Evolutionary conservation across 2,888 invertebrate genomes (phyloP).

Genomic region (Sinotaia quadrata): DNA sequence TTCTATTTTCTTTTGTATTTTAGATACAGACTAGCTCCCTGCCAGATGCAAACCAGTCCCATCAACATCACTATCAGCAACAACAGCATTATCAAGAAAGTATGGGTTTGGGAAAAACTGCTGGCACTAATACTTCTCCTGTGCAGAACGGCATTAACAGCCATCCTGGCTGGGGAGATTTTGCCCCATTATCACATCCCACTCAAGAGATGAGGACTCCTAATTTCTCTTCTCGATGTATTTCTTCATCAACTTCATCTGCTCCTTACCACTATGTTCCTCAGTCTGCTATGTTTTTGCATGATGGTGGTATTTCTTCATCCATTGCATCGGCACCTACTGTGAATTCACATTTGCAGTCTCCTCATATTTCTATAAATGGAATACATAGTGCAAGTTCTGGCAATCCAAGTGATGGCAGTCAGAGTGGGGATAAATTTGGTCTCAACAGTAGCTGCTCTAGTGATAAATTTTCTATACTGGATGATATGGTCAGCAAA

Average conservation of each 20-base stretch:
- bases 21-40: constrained; percentile 13
- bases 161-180: constrained; percentile 26
- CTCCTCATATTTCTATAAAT: too few relatives aligned
- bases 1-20: not conserved
- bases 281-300: not conserved
- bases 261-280: not conserved
- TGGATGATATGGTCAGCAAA: constrained; percentile 67
- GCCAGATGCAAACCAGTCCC: constrained; percentile 17
- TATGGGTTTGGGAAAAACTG: not conserved
- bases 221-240: not conserved
- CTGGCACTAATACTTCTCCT: constrained; percentile 3
- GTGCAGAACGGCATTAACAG: constrained; percentile 23
- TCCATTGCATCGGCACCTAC: not conserved
- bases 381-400: too few relatives aligned
- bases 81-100: constrained; percentile 23
- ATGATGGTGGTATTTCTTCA: not conserved
- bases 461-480: constrained; percentile 58
- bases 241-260: constrained; percentile 13
- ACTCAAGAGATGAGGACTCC: not conserved
- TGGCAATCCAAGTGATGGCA: not conserved
- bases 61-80: constrained; percentile 31
- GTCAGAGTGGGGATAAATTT: constrained; percentile 25
- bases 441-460: constrained; percentile 47
- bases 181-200: constrained; percentile 11
- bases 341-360: not conserved